Conservation (phyloP, 2,797 vertebrate species). For the Clarias platycephalus region DNA sequence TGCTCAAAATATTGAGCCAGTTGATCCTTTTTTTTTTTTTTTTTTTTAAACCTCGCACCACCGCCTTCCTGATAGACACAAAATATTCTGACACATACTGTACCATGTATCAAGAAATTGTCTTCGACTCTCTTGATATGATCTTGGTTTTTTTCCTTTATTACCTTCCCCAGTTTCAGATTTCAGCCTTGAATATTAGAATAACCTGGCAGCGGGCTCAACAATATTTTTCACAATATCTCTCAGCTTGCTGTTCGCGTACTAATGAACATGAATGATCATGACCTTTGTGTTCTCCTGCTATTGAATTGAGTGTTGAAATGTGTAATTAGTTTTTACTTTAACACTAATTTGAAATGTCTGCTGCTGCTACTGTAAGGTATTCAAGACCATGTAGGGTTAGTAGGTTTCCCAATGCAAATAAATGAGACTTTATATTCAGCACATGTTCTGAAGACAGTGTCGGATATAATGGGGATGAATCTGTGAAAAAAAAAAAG, state of each 20-base stretch:
- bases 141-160: background rate
- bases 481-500: background rate
- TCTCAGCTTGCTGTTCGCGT: background rate
- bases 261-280: background rate
- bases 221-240: background rate
- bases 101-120: background rate
- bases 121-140: background rate
- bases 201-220: background rate
- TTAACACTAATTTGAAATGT: background rate
- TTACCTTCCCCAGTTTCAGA: background rate
- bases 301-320: background rate
- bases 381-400: background rate
- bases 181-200: background rate
- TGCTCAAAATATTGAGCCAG: background rate
- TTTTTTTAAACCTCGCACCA: background rate
- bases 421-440: background rate
- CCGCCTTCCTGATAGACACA: constrained; percentile 1
- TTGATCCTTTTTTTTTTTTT: background rate
- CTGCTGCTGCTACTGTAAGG: background rate
- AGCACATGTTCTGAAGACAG: background rate
- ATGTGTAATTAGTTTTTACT: background rate
- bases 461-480: too few relatives aligned
- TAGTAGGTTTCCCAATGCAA: background rate
- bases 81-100: background rate
- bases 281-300: background rate